Base-by-base conservation (phyloP, 2,113 vertebrate genomes). In the Passer domesticus region DNA sequence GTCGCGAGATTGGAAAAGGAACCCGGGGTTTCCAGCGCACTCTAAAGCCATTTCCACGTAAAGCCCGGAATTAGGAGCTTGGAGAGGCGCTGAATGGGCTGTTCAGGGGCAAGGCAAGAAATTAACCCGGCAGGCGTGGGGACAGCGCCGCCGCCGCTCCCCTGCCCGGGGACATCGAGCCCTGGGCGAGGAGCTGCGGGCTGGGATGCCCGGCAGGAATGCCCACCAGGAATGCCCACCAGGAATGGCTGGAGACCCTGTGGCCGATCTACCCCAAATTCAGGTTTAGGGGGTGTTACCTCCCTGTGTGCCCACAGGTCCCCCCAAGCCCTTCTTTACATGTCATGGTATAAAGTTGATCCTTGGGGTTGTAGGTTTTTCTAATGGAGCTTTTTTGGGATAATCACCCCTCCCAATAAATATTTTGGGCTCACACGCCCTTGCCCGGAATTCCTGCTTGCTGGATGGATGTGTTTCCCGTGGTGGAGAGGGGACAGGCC, bases 1-100 rank as follows among this genome's bases (percentile, higher is more conserved):
- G 28, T 5, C 5, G 53, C 52, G 82, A 89, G 72, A 80, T 95
- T 55, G 59, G 83, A 89, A 94, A 91, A 83, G 85, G 94, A 94
- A 80, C 43, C 87, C 62, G 70, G 60, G 81, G 73, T 80, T 96
- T 96, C 69, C 83, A 87, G 64, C n/a, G 59, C 52, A 8, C 95
- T 96, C 93, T 83, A 5, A 91, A 96, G 94, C 74, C 19, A 39
- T 96, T 95, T 87, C 84, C 64, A 77, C 67, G 23, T 30, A 84
- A 94, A 93, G 37, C 76, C 43, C 72, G 73, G 95, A 18, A 92
- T 96, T 89, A 89, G 81, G 64, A 87, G 52, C 28, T 78, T 39
- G 43, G 74, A 97, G 95, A 78, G 95, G 84, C 28, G 3, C 67
- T 91, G 17, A 83, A 90, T 31, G 59, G 69, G 87, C 72, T 68